Evolutionary conservation across 2,888 invertebrate genomes (phyloP).

Genomic region (Incurvaria masculella): DNA sequence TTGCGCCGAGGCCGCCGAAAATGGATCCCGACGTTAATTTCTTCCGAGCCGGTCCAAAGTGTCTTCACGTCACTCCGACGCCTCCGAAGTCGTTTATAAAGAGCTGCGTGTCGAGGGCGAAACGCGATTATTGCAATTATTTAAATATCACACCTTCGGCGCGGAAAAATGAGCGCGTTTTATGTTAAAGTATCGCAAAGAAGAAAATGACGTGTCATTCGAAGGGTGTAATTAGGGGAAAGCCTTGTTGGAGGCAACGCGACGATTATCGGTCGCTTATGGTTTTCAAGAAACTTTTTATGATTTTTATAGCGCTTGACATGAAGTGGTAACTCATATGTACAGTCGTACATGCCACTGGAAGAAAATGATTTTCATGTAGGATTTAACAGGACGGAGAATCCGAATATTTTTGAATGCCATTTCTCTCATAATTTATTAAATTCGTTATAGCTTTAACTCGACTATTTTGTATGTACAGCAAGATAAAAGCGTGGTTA

Average conservation of each 20-base stretch:
- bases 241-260: slow-evolving; percentile 39
- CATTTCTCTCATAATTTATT: too few relatives aligned
- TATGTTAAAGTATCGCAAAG: slow-evolving; percentile 51
- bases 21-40: slow-evolving; percentile 7
- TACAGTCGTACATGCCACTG: too few relatives aligned
- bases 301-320: too few relatives aligned
- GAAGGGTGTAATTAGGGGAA: slow-evolving; percentile 54
- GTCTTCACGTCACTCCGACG: slow-evolving; percentile 17
- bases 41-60: neutral
- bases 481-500: too few relatives aligned
- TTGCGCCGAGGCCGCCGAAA: neutral
- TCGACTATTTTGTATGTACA: too few relatives aligned
- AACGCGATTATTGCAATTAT: slow-evolving; percentile 53
- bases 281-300: too few relatives aligned
- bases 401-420: too few relatives aligned
- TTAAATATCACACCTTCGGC: slow-evolving; percentile 57
- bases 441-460: too few relatives aligned
- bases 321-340: too few relatives aligned
- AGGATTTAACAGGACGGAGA: too few relatives aligned
- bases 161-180: slow-evolving; percentile 45
- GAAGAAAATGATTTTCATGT: too few relatives aligned
- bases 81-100: slow-evolving; percentile 38
- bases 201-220: slow-evolving; percentile 55
- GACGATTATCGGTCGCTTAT: too few relatives aligned
- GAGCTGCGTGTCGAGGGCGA: slow-evolving; percentile 44